phyloP scores from a whole-genome alignment of 1,140 invertebrate genomes.

The Panonychus citri region DNA sequence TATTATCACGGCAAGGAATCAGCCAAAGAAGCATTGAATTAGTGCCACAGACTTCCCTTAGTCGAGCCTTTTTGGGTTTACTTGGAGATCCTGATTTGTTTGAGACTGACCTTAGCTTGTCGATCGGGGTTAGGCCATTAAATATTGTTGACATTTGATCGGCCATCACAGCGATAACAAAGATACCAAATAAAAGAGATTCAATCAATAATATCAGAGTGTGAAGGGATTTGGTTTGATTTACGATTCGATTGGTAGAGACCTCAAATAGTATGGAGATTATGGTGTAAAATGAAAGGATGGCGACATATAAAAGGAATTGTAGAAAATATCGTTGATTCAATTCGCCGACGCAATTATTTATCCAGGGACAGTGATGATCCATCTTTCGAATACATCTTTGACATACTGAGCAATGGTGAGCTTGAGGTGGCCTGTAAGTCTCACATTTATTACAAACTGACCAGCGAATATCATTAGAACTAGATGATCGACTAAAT shows the following conservation, averaged over 20 bases:
- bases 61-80: not conserved
- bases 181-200: slow-evolving; percentile 60
- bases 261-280: not conserved
- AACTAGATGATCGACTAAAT: no score
- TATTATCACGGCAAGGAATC: not conserved
- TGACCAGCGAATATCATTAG: slow-evolving; percentile 2
- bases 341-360: slow-evolving; percentile 76
- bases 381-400: slow-evolving; percentile 68
- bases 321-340: slow-evolving; percentile 87
- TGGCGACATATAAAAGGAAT: slow-evolving; percentile 45
- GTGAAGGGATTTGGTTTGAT: slow-evolving; percentile 29
- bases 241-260: no score
- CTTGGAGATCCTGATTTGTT: not conserved
- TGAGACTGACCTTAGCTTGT: not conserved
- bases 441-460: slow-evolving; percentile 3
- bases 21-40: not conserved
- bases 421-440: slow-evolving; percentile 31
- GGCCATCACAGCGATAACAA: slow-evolving; percentile 64
- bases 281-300: slow-evolving; percentile 13
- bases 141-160: slow-evolving; percentile 35
- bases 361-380: slow-evolving; percentile 75
- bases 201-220: slow-evolving; percentile 59
- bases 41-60: not conserved
- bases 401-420: slow-evolving; percentile 70
- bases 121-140: not conserved